Evolutionary conservation across 2,888 invertebrate genomes (phyloP), one percentile per base, ranked within the genome.

Genomic region (Pasiphila rectangulata): DNA sequence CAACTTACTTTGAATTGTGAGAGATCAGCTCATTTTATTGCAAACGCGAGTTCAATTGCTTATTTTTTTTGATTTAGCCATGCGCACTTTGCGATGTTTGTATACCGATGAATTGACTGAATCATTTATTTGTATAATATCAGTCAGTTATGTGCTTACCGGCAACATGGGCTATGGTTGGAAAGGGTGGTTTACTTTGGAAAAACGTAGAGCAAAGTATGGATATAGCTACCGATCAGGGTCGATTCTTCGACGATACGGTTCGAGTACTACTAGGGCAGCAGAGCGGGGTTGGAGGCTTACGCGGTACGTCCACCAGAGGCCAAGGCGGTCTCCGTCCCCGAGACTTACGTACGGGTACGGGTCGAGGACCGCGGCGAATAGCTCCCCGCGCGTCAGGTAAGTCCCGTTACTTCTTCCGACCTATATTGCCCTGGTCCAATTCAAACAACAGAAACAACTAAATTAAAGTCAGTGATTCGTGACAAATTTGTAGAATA

Each of bases 311-410:
- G 75, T 50, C 27, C 25, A 73, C 42, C 37, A 73, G 72, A 74
- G 79, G 83, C 82, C 83, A 79, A 80, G 79, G 77, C 73, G 72
- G 75, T 75, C 69, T 70, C 70, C 66, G 63, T 54, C 69, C 65
- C 58, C 59, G 56, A 32, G 39, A 46, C 61, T 62, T 61, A 62
- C 68, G 63, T 69, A 64, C 69, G 62, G 68, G 63, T 69, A 64
- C 69, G 69, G 77, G 79, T 82, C 81, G 77, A 78, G 69, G 79
- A 83, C 79, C 83, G 73, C 74, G 57, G 61, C 49, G 24, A 48
- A 64, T 67, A 69, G 63, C 64, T 68, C 60, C 57, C 64, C 58
- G 54, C 59, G 64, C 69, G 72, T 70, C 75, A 74, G 79, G 75
- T 75, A 75, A 71, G 73, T 79, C 69, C 80, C 79, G 79, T 79